A percentile compares a stretch with the other conserved stretches of the same genome.
phyloP scores from a whole-genome alignment of 1,140 invertebrate genomes.

The Ctenoplectra terminalis region DNA sequence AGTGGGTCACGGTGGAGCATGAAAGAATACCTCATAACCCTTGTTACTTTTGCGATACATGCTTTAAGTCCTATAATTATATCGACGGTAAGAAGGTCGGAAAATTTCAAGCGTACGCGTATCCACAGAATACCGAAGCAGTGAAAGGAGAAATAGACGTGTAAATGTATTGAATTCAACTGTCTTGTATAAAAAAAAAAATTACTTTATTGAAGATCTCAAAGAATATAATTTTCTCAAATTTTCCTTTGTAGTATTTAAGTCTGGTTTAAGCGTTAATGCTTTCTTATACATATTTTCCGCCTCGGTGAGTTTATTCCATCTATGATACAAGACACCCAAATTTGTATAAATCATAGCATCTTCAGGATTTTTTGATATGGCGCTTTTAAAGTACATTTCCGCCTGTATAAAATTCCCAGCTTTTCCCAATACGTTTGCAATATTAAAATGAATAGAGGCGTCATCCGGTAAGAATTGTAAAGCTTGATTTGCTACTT shows the following conservation, averaged over 20 bases:
- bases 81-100: conserved; percentile 83
- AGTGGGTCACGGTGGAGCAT: conserved; percentile 85
- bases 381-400: conserved; percentile 89
- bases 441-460: conserved; percentile 92
- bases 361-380: conserved; percentile 87
- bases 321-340: conserved; percentile 96
- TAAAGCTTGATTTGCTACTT: conserved; percentile 88
- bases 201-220: conserved; percentile 55
- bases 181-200: conserved; percentile 13
- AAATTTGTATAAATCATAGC: conserved; percentile 93
- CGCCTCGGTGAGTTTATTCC: conserved; percentile 91
- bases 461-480: conserved; percentile 87
- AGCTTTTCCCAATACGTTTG: conserved; percentile 94
- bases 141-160: background rate
- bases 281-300: conserved; percentile 90
- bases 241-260: conserved; percentile 87
- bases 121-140: conserved; percentile 66
- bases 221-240: conserved; percentile 81
- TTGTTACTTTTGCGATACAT: conserved; percentile 86
- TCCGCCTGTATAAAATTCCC: conserved; percentile 91
- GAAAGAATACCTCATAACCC: conserved; percentile 86
- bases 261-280: conserved; percentile 87
- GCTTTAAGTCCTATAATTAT: conserved; percentile 87
- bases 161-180: background rate
- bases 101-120: conserved; percentile 79